These are phyloP conservation scores for Sinocyclocheilus anshuiensis DNA, from an alignment of 2,113 vertebrate genomes.

Conservation along the genomic window DNA sequence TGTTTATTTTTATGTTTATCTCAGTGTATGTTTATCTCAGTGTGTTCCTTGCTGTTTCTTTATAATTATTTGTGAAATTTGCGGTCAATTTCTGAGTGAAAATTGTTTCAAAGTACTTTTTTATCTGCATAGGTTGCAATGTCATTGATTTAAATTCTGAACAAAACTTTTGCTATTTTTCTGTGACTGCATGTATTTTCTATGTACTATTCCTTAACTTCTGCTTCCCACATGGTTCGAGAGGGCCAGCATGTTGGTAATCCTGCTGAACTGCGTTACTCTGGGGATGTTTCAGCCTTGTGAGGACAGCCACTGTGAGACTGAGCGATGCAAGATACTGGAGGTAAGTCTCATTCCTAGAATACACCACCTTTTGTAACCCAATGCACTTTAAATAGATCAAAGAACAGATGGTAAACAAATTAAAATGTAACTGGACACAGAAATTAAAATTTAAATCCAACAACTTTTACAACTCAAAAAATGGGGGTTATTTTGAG, in stretches of 20 bases:
- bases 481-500: conserved; percentile 3
- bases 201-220: conserved; percentile 80
- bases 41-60: no score
- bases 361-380: background rate
- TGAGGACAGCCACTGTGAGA: conserved; percentile 90
- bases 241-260: conserved; percentile 96
- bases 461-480: conserved; percentile 7
- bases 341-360: conserved; percentile 75
- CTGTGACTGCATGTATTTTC: conserved; percentile 16
- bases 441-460: conserved; percentile 7
- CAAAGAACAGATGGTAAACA: background rate
- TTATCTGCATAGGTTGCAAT: background rate
- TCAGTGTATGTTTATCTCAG: no score
- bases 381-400: background rate
- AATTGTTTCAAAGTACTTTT: no score
- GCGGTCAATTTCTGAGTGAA: no score
- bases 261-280: conserved; percentile 97
- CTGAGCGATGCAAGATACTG: conserved; percentile 92
- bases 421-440: conserved; percentile 6
- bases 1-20: no score
- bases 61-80: no score
- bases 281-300: conserved; percentile 99
- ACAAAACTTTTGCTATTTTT: background rate
- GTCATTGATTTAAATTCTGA: background rate
- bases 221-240: conserved; percentile 88